Percentiles rank a stretch among this genome's conserved stretches.
These are phyloP conservation scores for Nansenia antarctica DNA, from an alignment of 2,113 vertebrate genomes.

Conservation along the genomic window DNA sequence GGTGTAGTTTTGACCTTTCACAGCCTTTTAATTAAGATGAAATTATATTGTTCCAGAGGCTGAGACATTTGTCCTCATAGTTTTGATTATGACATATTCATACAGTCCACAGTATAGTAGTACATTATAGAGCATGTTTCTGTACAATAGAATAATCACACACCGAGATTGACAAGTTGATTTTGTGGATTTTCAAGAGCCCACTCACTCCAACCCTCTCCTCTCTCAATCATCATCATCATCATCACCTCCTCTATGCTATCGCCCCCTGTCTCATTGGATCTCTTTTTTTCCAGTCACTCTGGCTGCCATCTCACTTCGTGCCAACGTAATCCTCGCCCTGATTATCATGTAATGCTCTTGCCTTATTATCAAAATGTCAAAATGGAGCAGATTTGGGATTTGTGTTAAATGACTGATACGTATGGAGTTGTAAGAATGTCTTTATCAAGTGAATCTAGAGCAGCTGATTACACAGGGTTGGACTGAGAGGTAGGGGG, in stretches of 20 bases:
- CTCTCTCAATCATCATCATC: constrained; percentile 65
- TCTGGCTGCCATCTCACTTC: constrained; percentile 51
- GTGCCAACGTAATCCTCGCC: constrained; percentile 58
- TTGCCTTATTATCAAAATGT: constrained; percentile 69
- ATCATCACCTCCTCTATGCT: constrained; percentile 50
- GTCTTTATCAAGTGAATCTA: constrained; percentile 53
- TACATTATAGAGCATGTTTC: too few species aligned
- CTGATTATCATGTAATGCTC: constrained; percentile 68
- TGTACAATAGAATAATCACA: background rate
- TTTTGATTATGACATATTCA: too few species aligned
- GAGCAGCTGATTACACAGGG: constrained; percentile 43
- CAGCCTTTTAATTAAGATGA: too few species aligned
- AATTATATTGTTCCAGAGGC: too few species aligned
- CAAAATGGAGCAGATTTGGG: constrained; percentile 66
- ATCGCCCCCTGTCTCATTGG: constrained; percentile 50
- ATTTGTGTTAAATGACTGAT: constrained; percentile 56
- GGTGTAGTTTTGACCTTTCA: too few species aligned
- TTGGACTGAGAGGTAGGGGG: constrained; percentile 15
- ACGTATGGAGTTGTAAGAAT: constrained; percentile 40
- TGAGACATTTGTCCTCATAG: too few species aligned
- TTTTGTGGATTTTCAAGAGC: constrained; percentile 70
- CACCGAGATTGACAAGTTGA: constrained; percentile 53
- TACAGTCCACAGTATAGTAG: too few species aligned
- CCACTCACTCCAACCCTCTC: constrained; percentile 59
- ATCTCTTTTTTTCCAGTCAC: constrained; percentile 53